Conservation (phyloP, 2,888 invertebrate genomes). For the Ennomos erosarius region DNA sequence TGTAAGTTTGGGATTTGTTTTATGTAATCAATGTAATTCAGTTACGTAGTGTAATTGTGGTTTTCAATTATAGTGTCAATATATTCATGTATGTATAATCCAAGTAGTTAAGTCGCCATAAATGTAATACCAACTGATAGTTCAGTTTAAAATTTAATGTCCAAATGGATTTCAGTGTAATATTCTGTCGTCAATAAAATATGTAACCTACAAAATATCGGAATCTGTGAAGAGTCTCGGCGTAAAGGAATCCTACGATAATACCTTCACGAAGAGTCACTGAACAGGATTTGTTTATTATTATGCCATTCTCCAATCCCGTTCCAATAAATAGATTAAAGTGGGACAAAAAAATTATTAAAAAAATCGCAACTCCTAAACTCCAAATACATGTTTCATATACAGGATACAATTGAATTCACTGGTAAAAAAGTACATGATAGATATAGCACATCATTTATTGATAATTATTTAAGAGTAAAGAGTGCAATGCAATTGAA, state of each 20-base stretch:
- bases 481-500: no score
- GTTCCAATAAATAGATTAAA: neutral
- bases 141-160: constrained; percentile 64
- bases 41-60: constrained; percentile 61
- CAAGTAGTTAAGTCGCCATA: constrained; percentile 71
- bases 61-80: constrained; percentile 80
- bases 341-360: no score
- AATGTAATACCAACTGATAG: constrained; percentile 70
- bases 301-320: neutral
- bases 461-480: no score
- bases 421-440: no score
- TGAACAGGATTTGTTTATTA: constrained; percentile 7
- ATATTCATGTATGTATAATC: constrained; percentile 63
- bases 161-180: constrained; percentile 76
- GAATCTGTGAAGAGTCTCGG: constrained; percentile 9
- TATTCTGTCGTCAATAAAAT: constrained; percentile 78
- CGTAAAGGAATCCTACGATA: neutral
- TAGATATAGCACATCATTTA: no score
- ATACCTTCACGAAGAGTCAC: constrained; percentile 2
- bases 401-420: no score
- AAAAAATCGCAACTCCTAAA: no score
- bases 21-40: constrained; percentile 41
- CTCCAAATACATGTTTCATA: no score
- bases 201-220: constrained; percentile 57
- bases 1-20: constrained; percentile 41